Evolutionary conservation across 92 coral and sea anemone species (phyloP).

Genomic region (Hydrozoanthus gracilis): DNA sequence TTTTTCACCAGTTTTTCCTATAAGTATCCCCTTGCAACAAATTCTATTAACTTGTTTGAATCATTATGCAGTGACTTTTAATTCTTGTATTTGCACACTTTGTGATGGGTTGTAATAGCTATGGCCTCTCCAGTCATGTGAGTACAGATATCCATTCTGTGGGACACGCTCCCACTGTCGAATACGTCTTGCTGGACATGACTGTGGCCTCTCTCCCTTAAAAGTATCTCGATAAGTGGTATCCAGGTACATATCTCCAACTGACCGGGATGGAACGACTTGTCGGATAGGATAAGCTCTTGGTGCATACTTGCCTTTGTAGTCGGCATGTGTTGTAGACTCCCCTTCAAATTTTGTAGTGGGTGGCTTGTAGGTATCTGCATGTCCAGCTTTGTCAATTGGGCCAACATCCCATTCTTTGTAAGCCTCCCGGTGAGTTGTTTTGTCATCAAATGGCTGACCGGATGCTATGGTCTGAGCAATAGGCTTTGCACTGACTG

Average conservation of each 20-base stretch:
- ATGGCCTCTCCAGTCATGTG: conserved; percentile 87
- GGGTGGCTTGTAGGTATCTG: conserved; percentile 91
- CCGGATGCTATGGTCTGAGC: conserved; percentile 79
- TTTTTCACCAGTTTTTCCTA: no score
- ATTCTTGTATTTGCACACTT: conserved; percentile 75
- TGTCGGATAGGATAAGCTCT: conserved; percentile 86
- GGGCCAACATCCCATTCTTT: conserved; percentile 85
- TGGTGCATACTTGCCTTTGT: conserved; percentile 88
- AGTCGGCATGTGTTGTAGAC: conserved; percentile 94
- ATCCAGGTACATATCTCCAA: conserved; percentile 83
- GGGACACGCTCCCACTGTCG: conserved; percentile 71
- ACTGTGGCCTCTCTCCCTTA: conserved; percentile 85
- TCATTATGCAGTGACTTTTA: conserved; percentile 17
- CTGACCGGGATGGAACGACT: conserved; percentile 61
- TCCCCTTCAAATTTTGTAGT: conserved; percentile 90
- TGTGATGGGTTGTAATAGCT: conserved; percentile 75
- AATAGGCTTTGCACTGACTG: conserved; percentile 91
- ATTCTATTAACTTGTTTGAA: not conserved
- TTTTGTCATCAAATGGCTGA: conserved; percentile 97
- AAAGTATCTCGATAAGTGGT: conserved; percentile 95
- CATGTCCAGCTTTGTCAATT: conserved; percentile 67
- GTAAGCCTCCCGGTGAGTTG: conserved; percentile 94
- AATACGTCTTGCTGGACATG: conserved; percentile 90
- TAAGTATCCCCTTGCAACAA: no score
- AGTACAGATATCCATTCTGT: conserved; percentile 79